phyloP scores from a whole-genome alignment of 2,797 vertebrate species.

The Erithacus rubecula region DNA sequence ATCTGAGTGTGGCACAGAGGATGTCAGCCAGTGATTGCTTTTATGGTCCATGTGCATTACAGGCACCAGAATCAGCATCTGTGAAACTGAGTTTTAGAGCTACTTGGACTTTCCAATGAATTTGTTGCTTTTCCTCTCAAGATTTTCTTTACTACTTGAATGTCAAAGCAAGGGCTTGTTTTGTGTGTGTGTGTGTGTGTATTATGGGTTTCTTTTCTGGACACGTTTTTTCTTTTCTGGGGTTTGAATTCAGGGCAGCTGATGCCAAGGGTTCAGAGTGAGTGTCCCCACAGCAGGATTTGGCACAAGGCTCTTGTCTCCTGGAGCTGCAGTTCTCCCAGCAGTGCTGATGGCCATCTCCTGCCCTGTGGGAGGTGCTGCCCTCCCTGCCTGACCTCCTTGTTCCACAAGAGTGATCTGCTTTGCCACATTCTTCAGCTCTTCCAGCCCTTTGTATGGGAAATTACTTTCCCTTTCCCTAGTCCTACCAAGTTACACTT shows the following conservation, averaged over 20 bases:
- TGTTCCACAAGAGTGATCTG: neutral
- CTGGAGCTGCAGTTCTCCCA: neutral
- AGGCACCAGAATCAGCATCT: neutral
- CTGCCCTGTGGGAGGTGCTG: neutral
- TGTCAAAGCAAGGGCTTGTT: neutral
- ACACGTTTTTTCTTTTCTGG: neutral
- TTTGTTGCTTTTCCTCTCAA: neutral
- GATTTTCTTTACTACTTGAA: neutral
- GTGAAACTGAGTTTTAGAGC: neutral
- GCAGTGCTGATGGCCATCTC: neutral
- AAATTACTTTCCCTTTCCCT: neutral
- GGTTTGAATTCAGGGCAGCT: neutral
- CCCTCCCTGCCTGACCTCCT: conserved; percentile 24
- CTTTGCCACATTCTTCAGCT: conserved; percentile 25
- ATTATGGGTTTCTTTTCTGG: accelerated
- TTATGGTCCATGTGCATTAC: neutral
- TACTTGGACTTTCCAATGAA: neutral
- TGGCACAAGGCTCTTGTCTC: neutral
- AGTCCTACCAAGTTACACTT: neutral
- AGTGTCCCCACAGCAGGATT: neutral
- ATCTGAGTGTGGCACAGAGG: neutral
- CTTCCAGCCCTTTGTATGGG: neutral
- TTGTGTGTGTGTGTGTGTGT: neutral
- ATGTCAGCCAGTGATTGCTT: neutral
- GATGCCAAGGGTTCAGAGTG: neutral